A percentile compares a stretch with the other conserved stretches of the same genome.
phyloP scores from a whole-genome alignment of 2,113 vertebrate genomes.

The Ahaetulla prasina region DNA sequence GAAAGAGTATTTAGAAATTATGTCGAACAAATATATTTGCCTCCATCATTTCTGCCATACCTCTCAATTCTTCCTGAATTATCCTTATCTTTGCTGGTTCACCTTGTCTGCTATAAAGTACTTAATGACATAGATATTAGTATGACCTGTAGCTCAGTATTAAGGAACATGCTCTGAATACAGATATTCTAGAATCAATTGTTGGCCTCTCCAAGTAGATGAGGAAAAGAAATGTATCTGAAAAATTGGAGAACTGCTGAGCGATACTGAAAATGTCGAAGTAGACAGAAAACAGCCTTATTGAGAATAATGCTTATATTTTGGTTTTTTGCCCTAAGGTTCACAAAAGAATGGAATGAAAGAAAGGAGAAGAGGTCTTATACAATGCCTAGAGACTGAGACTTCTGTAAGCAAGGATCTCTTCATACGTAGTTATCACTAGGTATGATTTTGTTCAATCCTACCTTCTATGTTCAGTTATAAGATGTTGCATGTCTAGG shows the following conservation, averaged over 20 bases:
- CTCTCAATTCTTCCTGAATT: neutral
- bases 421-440: neutral
- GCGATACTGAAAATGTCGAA: neutral
- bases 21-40: neutral
- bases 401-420: neutral
- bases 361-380: neutral
- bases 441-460: neutral
- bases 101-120: neutral
- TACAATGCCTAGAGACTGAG: neutral
- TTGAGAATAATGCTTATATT: neutral
- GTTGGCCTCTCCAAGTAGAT: neutral
- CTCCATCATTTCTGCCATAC: neutral
- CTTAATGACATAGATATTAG: neutral
- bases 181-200: neutral
- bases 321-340: neutral
- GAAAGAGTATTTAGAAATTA: neutral
- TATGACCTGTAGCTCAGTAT: neutral
- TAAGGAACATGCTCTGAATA: neutral
- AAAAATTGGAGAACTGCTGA: neutral
- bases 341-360: neutral
- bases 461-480: neutral
- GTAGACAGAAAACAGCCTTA: neutral
- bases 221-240: neutral
- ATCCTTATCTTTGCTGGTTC: neutral
- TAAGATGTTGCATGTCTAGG: neutral